phyloP scores from a whole-genome alignment of 2,113 vertebrate species.

The Myodes glareolus region DNA sequence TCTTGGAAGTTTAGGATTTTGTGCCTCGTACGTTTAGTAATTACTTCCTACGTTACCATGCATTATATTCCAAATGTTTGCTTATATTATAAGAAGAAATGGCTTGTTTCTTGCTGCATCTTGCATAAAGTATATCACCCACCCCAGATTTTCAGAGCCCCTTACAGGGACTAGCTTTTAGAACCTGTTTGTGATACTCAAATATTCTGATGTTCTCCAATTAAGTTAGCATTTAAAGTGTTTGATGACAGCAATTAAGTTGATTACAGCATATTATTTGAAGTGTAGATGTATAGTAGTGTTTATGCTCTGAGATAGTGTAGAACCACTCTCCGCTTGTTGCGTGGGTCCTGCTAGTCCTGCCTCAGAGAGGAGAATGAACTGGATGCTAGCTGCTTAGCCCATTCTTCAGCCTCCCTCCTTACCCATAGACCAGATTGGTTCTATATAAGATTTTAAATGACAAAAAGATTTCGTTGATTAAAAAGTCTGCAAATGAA shows the following conservation, averaged over 20 bases:
- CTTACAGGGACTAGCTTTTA: not conserved
- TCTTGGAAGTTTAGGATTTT: not conserved
- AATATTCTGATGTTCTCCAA: conserved; percentile 16
- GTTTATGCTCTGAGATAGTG: not conserved
- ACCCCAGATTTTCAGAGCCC: not conserved
- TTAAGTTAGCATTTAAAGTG: conserved; percentile 45
- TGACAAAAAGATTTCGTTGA: conserved; percentile 29
- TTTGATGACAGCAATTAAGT: conserved; percentile 17
- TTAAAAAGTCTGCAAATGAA: conserved; percentile 37
- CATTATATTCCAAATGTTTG: not conserved
- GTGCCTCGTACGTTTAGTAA: not conserved
- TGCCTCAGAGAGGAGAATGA: not conserved
- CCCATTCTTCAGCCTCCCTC: not conserved
- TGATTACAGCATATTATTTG: conserved; percentile 16
- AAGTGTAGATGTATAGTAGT: not conserved
- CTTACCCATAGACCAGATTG: not conserved
- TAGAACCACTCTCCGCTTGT: not conserved
- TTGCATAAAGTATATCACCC: not conserved
- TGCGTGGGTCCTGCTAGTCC: not conserved
- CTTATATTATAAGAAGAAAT: not conserved
- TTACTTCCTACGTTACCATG: not conserved
- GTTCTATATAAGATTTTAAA: conserved; percentile 19
- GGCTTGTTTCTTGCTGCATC: not conserved
- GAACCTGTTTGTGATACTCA: conserved; percentile 32
- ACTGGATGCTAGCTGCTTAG: not conserved